Evolutionary conservation across 2,113 vertebrate genomes (phyloP).

Genomic region (Dolichotis patagonum): DNA sequence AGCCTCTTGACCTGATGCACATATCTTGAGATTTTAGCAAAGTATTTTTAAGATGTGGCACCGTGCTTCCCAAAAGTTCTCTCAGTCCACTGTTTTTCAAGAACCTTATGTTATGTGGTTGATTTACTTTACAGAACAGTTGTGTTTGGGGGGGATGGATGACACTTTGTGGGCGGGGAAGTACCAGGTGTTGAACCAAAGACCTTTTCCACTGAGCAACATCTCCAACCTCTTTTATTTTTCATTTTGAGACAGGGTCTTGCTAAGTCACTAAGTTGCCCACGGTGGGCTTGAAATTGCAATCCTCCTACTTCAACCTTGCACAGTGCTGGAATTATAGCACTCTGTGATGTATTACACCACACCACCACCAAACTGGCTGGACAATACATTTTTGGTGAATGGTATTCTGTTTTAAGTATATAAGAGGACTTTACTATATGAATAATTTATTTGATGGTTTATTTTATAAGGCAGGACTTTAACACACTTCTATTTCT

Average conservation of each 20-base stretch:
- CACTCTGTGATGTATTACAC: too few relatives aligned
- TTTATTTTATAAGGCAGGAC: not conserved
- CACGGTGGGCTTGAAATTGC: not conserved
- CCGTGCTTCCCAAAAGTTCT: not conserved
- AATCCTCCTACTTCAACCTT: not conserved
- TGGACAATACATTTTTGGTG: not conserved
- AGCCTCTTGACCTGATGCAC: not conserved
- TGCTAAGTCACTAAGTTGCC: not conserved
- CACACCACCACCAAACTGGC: not conserved
- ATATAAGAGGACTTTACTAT: not conserved
- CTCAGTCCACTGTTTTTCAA: conserved; percentile 1
- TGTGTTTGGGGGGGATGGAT: not conserved
- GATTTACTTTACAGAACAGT: not conserved
- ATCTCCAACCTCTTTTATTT: not conserved
- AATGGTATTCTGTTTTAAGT: conserved; percentile 24
- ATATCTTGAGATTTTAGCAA: not conserved
- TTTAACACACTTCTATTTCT: conserved; percentile 13
- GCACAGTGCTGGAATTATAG: not conserved
- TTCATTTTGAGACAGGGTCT: not conserved
- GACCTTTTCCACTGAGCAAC: not conserved
- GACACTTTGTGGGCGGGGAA: not conserved
- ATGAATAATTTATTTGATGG: not conserved
- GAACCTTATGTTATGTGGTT: not conserved
- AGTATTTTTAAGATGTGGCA: conserved; percentile 2
- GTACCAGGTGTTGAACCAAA: not conserved